Percentiles rank a stretch among this genome's conserved stretches.
Evolutionary conservation across 2,113 vertebrate species (phyloP).

Genomic region (Pyrgilauda ruficollis): DNA sequence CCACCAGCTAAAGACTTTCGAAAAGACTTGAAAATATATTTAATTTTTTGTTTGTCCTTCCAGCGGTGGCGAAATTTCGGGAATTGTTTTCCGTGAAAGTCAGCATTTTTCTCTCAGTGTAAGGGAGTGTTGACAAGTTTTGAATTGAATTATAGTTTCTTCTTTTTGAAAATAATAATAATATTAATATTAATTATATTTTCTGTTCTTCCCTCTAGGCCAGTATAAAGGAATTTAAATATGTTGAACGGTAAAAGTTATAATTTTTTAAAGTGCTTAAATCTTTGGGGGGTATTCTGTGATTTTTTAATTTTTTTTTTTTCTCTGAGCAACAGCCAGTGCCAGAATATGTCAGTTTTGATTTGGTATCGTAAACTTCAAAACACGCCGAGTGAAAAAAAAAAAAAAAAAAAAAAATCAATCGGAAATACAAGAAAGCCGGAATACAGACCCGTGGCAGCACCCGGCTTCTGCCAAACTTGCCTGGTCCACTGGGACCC

Average conservation of each 20-base stretch:
- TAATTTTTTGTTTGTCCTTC: constrained; percentile 46
- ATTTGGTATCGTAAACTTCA: constrained; percentile 49
- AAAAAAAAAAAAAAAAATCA: background rate
- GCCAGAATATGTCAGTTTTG: constrained; percentile 44
- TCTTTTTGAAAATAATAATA: constrained; percentile 60
- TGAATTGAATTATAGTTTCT: constrained; percentile 60
- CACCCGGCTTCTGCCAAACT: constrained; percentile 6
- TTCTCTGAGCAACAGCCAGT: background rate
- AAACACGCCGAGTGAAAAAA: background rate
- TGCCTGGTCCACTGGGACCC: background rate
- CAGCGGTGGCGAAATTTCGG: constrained; percentile 55
- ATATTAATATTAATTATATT: constrained; percentile 60
- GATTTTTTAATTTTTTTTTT: background rate
- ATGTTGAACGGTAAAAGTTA: constrained; percentile 35
- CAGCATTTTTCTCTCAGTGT: constrained; percentile 41
- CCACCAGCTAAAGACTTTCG: constrained; percentile 60
- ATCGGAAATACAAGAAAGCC: background rate
- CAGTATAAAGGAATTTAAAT: constrained; percentile 73
- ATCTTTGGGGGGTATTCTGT: background rate
- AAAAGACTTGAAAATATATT: constrained; percentile 81
- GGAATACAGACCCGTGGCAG: constrained; percentile 23
- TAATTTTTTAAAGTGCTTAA: constrained; percentile 51
- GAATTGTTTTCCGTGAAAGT: constrained; percentile 50
- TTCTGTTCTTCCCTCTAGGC: constrained; percentile 72
- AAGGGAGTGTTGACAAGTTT: constrained; percentile 49